Evolutionary conservation across 2,113 vertebrate species (phyloP).

Genomic region (Cebidichthys violaceus): DNA sequence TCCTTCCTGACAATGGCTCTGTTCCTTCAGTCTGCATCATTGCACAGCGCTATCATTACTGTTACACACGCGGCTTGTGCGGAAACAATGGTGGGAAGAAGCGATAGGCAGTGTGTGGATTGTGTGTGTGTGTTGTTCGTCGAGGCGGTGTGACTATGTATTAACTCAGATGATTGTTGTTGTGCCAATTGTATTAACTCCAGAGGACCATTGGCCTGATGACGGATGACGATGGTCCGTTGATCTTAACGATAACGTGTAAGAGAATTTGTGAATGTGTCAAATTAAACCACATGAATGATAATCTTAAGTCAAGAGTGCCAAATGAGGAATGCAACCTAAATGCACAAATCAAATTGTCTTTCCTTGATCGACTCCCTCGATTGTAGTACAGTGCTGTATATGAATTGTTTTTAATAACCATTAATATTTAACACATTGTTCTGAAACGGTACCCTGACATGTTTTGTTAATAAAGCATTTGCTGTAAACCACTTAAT

Average conservation of each 20-base stretch:
- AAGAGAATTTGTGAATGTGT: conserved; percentile 30
- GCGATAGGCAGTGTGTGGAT: conserved; percentile 11
- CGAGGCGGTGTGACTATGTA: neutral
- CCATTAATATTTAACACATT: conserved; percentile 29
- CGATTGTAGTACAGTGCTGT: neutral
- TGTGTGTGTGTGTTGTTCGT: neutral
- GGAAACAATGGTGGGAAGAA: neutral
- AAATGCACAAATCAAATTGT: conserved; percentile 28
- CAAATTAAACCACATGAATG: conserved; percentile 21
- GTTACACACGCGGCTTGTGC: conserved; percentile 4
- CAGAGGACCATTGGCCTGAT: neutral
- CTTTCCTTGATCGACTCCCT: neutral
- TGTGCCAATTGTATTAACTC: conserved; percentile 3
- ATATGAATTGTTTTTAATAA: conserved; percentile 18
- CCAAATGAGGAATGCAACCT: conserved; percentile 27
- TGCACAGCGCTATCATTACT: conserved; percentile 45
- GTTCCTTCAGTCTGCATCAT: conserved; percentile 41
- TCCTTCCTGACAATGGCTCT: conserved; percentile 58
- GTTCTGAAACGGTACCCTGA: conserved; percentile 26
- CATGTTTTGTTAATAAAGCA: conserved; percentile 10
- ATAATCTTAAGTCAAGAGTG: conserved; percentile 24
- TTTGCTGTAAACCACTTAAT: conserved; percentile 52
- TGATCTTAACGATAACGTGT: conserved; percentile 1
- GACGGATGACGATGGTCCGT: neutral
- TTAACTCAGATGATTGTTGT: conserved; percentile 4